Conservation (phyloP, 1,140 invertebrate genomes). For the Diuraphis noxia region DNA sequence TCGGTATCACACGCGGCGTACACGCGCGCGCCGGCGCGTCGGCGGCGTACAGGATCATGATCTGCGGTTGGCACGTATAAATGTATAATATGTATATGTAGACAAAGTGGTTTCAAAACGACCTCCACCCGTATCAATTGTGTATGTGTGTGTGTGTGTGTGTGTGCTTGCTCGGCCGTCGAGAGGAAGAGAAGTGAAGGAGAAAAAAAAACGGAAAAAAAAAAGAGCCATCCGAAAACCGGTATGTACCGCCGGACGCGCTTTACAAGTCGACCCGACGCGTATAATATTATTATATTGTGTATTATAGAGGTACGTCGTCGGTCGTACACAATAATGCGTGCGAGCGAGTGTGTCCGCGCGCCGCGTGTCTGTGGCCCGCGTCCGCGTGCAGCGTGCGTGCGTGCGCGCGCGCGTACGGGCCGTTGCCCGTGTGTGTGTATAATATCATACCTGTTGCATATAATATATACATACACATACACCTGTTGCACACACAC, state of each 20-base stretch:
- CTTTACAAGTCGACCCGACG: background rate
- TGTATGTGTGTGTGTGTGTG: background rate
- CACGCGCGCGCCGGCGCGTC: background rate
- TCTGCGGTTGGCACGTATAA: conserved; percentile 16
- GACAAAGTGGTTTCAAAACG: conserved; percentile 44
- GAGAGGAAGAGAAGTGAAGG: background rate
- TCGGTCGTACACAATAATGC: background rate
- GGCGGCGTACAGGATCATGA: conserved; percentile 6
- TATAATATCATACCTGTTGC: background rate
- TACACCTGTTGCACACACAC: background rate
- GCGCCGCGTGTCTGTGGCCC: background rate
- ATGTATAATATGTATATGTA: background rate
- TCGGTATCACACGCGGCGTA: conserved; percentile 12
- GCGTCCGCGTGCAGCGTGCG: too few species aligned
- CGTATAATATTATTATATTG: background rate
- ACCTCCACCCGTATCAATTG: conserved; percentile 35
- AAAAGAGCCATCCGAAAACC: conserved; percentile 21
- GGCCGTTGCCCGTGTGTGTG: background rate
- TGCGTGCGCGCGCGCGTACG: background rate
- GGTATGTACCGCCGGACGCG: conserved; percentile 34
- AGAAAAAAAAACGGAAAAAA: background rate
- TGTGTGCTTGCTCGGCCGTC: background rate
- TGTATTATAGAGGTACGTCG: background rate
- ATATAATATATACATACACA: background rate
- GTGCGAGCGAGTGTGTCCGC: background rate